A percentile compares a stretch with the other conserved stretches of the same genome.
These are phyloP conservation scores for Troides aeacus DNA, from an alignment of 2,888 invertebrate species.

Conservation along the genomic window DNA sequence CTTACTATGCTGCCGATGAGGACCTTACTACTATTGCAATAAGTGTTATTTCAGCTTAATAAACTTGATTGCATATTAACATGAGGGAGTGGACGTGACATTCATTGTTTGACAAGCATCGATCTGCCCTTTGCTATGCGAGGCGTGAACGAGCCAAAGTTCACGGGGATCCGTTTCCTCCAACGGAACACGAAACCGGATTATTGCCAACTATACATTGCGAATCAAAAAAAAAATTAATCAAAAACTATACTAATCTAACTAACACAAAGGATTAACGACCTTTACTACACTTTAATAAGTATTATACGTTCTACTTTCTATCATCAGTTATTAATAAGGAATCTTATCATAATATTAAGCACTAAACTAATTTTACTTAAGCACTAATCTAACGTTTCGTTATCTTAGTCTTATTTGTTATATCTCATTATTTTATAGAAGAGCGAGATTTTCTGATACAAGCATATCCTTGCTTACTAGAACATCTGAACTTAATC, in stretches of 20 bases:
- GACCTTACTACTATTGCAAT: conserved; percentile 33
- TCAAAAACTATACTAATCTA: not conserved
- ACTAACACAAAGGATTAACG: no score
- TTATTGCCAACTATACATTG: conserved; percentile 16
- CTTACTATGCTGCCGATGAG: conserved; percentile 34
- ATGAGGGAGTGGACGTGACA: conserved; percentile 79
- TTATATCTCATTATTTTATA: no score
- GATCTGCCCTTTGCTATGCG: conserved; percentile 77
- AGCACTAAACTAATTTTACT: no score
- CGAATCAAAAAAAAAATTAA: not conserved
- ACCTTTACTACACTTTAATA: no score
- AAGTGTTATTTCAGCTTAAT: conserved; percentile 35
- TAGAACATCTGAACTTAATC: no score
- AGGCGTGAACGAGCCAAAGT: conserved; percentile 70
- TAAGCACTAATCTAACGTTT: no score
- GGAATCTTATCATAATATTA: no score
- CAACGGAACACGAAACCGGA: conserved; percentile 10
- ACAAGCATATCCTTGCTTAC: no score
- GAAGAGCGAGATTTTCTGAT: no score
- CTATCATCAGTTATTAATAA: no score
- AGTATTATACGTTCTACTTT: no score
- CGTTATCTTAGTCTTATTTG: no score
- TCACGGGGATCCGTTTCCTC: conserved; percentile 43
- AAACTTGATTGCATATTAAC: conserved; percentile 44
- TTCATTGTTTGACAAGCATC: conserved; percentile 80